phyloP scores from a whole-genome alignment of 1,140 invertebrate genomes.

The Formica selysi region DNA sequence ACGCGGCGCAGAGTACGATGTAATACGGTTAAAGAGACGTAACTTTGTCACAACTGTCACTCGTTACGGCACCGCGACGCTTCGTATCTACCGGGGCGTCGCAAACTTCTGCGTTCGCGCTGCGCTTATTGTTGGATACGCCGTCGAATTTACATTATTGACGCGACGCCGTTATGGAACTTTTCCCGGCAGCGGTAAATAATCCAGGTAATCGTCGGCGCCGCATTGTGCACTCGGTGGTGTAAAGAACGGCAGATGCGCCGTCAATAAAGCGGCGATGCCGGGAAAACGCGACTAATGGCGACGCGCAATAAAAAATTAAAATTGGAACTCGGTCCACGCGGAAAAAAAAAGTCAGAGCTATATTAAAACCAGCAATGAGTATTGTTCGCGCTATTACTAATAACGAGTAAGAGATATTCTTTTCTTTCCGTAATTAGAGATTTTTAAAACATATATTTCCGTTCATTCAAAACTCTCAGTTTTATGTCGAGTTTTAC shows the following conservation, averaged over 20 bases:
- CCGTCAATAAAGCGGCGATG: slow-evolving; percentile 62
- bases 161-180: slow-evolving; percentile 56
- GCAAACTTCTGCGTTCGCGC: slow-evolving; percentile 60
- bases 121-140: slow-evolving; percentile 50
- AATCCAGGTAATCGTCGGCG: slow-evolving; percentile 68
- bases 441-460: slow-evolving; percentile 2
- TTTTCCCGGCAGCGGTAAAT: slow-evolving; percentile 55
- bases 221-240: slow-evolving; percentile 37
- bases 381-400: slow-evolving; percentile 18
- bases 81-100: slow-evolving; percentile 47
- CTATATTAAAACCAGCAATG: slow-evolving; percentile 58
- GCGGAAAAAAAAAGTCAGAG: slow-evolving; percentile 30
- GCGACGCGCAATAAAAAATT: slow-evolving; percentile 64
- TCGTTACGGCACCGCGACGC: slow-evolving; percentile 15
- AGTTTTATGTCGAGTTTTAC: neutral
- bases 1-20: slow-evolving; percentile 2
- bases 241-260: slow-evolving; percentile 62
- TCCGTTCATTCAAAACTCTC: neutral
- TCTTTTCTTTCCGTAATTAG: neutral
- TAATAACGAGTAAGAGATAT: slow-evolving; percentile 1
- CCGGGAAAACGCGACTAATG: slow-evolving; percentile 29
- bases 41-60: slow-evolving; percentile 73
- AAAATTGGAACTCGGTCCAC: slow-evolving; percentile 55
- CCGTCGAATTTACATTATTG: slow-evolving; percentile 74
- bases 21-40: slow-evolving; percentile 45